Percentiles rank a stretch among this genome's conserved stretches.
Evolutionary conservation across 2,113 vertebrate genomes (phyloP).

Genomic region (Hassar affinis): DNA sequence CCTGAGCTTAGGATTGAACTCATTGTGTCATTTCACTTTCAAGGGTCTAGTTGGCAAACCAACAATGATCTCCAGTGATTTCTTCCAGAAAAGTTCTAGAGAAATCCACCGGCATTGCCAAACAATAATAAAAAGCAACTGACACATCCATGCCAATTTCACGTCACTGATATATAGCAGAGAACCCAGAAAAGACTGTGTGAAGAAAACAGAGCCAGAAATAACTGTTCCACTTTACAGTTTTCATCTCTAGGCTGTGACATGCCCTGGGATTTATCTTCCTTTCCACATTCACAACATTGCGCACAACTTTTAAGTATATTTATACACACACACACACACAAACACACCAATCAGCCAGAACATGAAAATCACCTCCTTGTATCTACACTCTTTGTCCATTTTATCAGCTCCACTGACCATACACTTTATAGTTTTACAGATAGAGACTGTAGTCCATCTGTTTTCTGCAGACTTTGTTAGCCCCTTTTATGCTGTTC

Average conservation of each 20-base stretch:
- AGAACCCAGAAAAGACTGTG: constrained; percentile 25
- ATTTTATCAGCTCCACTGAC: no score
- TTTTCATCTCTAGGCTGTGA: constrained; percentile 31
- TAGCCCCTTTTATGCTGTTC: no score
- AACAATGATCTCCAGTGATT: neutral
- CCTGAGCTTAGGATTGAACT: neutral
- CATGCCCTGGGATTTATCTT: constrained; percentile 16
- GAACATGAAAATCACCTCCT: no score
- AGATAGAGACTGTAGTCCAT: no score
- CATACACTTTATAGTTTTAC: no score
- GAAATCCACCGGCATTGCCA: neutral
- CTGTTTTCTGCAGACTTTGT: no score
- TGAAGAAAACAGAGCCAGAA: constrained; percentile 32
- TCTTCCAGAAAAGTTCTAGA: neutral
- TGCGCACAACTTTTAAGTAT: neutral
- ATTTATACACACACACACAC: neutral
- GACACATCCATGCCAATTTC: neutral
- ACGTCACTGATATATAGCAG: neutral
- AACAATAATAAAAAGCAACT: neutral
- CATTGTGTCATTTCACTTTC: neutral
- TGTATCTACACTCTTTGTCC: no score
- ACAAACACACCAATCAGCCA: no score
- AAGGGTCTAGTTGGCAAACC: neutral
- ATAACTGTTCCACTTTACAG: constrained; percentile 38
- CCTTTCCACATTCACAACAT: neutral